Base-by-base conservation (phyloP, 1,140 invertebrate genomes). In the Scaptodrosophila lebanonensis region DNA sequence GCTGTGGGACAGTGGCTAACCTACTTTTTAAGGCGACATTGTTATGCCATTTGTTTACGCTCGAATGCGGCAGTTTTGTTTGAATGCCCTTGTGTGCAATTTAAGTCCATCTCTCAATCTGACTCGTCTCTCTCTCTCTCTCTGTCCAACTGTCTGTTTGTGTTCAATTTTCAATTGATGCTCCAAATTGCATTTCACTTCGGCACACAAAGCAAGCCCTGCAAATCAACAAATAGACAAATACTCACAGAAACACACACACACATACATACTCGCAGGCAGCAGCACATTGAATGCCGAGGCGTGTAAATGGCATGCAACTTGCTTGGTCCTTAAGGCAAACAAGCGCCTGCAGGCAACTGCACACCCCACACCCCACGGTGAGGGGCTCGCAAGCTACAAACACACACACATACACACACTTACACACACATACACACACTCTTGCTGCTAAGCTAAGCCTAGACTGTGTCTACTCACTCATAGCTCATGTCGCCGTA, bases 401-500 rank as follows among this genome's bases (percentile, higher is more conserved):
- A 30, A 11, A 44, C 15, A 13, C 17, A 29, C 30, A 29, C 20
- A 47, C 15, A 33, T 8, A 33, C 1, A 38, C 13, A 27, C 11
- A 12, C 2, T 12, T 8, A 3, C 1, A 35, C 2, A 44, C 12
- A 15, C n/a, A 17, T 13, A 43, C 1, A 25, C n/a, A 52, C 17
- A 36, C 12, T 39, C 17, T 15, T 8, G n/a, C 11, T 6, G 5
- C 16, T 3, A 4, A 25, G 22, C 22, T 25, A n/a, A 35, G 9
- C 8, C 7, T 20, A 18, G 22, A 9, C 17, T 32, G 58, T 50
- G 29, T 30, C 13, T 61, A 71, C 79, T 84, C 63, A 84, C 79
- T 84, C 79, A 56, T 84, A 84, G 70, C 70, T 84, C 82, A 82
- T 65, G 50, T 84, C 75, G 50, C 75, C 66, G 51, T 82, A 84